Percentiles rank a stretch among this genome's conserved stretches.
Conservation (phyloP, 1,140 invertebrate species). For the Lepidotrigona ventralis region DNA sequence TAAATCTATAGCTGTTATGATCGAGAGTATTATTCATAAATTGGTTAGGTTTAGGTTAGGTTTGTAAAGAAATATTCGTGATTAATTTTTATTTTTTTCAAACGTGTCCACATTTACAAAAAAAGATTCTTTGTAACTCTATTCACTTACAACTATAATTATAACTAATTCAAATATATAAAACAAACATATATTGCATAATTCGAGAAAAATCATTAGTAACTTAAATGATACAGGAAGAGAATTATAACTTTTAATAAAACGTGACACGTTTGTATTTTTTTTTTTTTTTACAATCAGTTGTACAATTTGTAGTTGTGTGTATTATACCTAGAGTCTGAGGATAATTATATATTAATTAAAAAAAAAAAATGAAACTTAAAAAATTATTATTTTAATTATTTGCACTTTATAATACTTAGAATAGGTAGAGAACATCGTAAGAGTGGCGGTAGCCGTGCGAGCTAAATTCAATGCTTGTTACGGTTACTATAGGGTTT, state of each 20-base stretch:
- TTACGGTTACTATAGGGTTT: neutral
- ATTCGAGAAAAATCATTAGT: neutral
- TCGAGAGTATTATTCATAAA: neutral
- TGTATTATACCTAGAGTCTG: neutral
- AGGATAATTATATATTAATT: neutral
- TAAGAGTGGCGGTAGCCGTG: neutral
- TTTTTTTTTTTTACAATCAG: too few relatives aligned
- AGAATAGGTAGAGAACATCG: rapidly evolving
- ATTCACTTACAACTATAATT: neutral
- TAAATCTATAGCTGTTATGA: too few relatives aligned
- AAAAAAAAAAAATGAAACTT: neutral
- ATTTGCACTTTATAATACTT: too few relatives aligned
- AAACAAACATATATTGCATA: neutral
- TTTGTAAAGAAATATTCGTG: neutral
- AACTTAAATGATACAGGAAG: neutral
- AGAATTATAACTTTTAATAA: too few relatives aligned
- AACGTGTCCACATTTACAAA: too few relatives aligned
- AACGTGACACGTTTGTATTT: too few relatives aligned
- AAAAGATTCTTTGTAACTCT: too few relatives aligned
- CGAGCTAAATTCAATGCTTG: neutral
- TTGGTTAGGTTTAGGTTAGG: neutral
- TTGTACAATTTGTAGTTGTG: neutral
- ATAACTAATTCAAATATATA: neutral
- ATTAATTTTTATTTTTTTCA: too few relatives aligned
- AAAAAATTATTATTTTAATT: neutral